These are phyloP conservation scores for Varanus komodoensis DNA, from an alignment of 2,113 vertebrate genomes.

Conservation along the genomic window DNA sequence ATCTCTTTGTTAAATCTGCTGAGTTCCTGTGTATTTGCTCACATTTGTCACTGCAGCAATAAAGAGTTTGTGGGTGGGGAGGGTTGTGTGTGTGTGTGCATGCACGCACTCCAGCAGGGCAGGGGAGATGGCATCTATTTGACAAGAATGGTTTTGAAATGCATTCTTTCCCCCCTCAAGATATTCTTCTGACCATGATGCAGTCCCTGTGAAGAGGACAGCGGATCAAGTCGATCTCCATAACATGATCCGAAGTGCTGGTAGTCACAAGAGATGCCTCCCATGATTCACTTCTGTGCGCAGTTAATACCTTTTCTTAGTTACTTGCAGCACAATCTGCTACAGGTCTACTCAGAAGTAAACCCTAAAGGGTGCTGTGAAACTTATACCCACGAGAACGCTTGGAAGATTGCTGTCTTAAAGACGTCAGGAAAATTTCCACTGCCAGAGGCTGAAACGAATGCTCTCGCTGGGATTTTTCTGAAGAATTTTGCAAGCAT, in stretches of 20 bases:
- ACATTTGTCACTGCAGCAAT: conserved; percentile 25
- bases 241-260: neutral
- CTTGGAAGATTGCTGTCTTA: neutral
- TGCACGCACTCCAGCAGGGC: no score
- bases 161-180: neutral
- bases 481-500: neutral
- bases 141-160: neutral
- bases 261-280: neutral
- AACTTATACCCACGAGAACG: neutral
- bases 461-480: neutral
- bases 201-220: neutral
- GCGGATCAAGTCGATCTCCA: neutral
- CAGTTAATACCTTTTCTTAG: neutral
- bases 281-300: no score
- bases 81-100: neutral
- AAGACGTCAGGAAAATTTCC: neutral
- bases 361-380: neutral
- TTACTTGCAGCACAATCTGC: neutral
- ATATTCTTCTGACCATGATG: neutral
- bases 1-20: conserved; percentile 12
- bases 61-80: conserved; percentile 2
- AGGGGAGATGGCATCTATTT: neutral
- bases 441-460: neutral
- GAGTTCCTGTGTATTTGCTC: neutral
- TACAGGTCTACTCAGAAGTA: neutral